Evolutionary conservation across 2,888 invertebrate genomes (phyloP), one percentile per base, ranked within the genome.

Genomic region (Rotaria magnacalcarata): DNA sequence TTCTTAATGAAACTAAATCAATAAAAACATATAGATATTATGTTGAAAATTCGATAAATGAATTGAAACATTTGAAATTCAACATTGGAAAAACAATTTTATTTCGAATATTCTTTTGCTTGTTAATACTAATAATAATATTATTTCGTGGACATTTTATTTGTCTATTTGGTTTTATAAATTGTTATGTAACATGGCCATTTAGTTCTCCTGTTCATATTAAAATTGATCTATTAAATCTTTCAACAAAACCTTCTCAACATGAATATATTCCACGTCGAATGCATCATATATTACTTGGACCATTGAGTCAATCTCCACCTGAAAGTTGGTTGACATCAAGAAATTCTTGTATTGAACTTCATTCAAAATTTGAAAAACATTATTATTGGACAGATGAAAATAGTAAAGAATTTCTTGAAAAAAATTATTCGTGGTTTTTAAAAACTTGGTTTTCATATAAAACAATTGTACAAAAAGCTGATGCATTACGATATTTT

Each of bases 231-330:
- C 7, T 80, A 24, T n/a, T 43, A n/a, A 47, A 43, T 80, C 75
- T 80, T 47, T n/a, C 75, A 43, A 24, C 21, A 47, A 41, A 80
- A 80, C 21, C 21, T 24, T 6, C 16, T 10, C 24, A 16, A 47
- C 47, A 24, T 47, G 11, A 80, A 47, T 80, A 80, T 80, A n/a
- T 80, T 80, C 47, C 75, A 43, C 75, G 75, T 80, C 41, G 47
- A 16, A 80, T 80, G 75, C 75, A 80, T 80, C 75, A 80, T 80
- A 80, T 80, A 47, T 47, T 80, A 80, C 75, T 80, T n/a, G 75
- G 75, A 24, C 47, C 75, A 11, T 80, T 80, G 47, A 80, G 75
- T 47, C 1, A 3, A 21, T 1, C 11, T 43, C 75, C 75, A 24
- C 75, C 75, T 1, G 2, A 43, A 80, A 43, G 43, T 47, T 80